Percentiles rank a stretch among this genome's conserved stretches.
Conservation (phyloP, 2,797 vertebrate genomes). For the Spea hammondii region DNA sequence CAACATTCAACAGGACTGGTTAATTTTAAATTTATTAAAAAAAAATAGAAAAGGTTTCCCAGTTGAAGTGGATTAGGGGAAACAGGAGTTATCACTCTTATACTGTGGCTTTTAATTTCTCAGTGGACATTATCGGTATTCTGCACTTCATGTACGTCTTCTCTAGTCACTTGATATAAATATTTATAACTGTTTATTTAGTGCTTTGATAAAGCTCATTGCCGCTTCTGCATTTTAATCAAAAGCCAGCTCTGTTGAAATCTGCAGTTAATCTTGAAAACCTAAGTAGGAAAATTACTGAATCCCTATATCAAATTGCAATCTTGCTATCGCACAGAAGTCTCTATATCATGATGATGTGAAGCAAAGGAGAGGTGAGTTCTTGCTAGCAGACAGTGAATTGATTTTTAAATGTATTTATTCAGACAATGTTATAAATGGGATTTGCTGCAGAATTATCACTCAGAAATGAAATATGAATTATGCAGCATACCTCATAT, state of each 20-base stretch:
- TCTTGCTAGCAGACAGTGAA: constrained; percentile 17
- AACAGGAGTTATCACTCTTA: constrained; percentile 69
- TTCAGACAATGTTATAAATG: constrained; percentile 34
- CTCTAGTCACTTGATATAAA: constrained; percentile 63
- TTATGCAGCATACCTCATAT: constrained; percentile 4
- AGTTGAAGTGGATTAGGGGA: constrained; percentile 50
- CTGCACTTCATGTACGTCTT: constrained; percentile 62
- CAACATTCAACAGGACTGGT: constrained; percentile 20
- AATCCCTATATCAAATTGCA: constrained; percentile 53
- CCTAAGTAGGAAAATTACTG: constrained; percentile 53
- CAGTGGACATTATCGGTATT: constrained; percentile 61
- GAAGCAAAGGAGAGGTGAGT: constrained; percentile 8
- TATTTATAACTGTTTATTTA: constrained; percentile 69
- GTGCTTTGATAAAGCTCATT: constrained; percentile 64
- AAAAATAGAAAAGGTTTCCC: constrained; percentile 20
- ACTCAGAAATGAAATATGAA: constrained; percentile 33
- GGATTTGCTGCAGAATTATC: constrained; percentile 20
- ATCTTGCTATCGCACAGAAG: constrained; percentile 21
- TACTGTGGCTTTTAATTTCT: constrained; percentile 62
- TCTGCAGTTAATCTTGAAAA: constrained; percentile 51
- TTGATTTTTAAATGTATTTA: constrained; percentile 39
- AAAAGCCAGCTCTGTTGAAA: constrained; percentile 56
- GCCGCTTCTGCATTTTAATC: constrained; percentile 57
- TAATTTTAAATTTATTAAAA: constrained; percentile 30
- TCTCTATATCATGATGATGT: constrained; percentile 40